Percentiles rank a stretch among this genome's conserved stretches.
Evolutionary conservation across 2,113 vertebrate genomes (phyloP).

Genomic region (Ceyx margarethae): DNA sequence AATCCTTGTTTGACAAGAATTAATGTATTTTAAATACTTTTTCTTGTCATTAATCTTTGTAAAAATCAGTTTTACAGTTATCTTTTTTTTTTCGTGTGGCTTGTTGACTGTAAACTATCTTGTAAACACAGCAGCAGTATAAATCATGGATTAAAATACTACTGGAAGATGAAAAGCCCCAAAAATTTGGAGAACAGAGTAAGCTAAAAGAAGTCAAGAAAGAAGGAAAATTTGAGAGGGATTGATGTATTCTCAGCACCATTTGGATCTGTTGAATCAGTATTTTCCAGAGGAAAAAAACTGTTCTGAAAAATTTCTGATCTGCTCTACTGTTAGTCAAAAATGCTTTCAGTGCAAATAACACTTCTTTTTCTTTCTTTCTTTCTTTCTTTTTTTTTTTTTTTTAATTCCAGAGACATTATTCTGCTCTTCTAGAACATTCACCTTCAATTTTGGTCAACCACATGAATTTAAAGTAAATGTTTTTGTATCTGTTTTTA

Average conservation of each 20-base stretch:
- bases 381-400: not conserved
- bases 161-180: not conserved
- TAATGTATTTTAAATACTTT: not conserved
- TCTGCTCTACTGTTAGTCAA: not conserved
- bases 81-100: not conserved
- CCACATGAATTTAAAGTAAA: slow-evolving; percentile 18
- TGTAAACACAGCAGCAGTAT: not conserved
- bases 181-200: not conserved
- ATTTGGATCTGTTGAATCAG: not conserved
- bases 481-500: slow-evolving; percentile 50
- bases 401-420: not conserved
- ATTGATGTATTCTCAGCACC: not conserved
- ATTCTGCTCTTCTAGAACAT: slow-evolving; percentile 1
- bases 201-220: not conserved
- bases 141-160: not conserved
- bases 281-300: slow-evolving; percentile 18
- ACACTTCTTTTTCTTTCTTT: not conserved
- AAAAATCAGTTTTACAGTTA: not conserved
- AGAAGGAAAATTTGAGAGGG: not conserved
- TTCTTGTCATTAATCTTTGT: not conserved
- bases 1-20: not conserved
- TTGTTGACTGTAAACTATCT: not conserved
- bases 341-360: not conserved
- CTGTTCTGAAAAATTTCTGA: slow-evolving; percentile 40
- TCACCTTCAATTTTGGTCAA: not conserved